Percentiles rank a stretch among this genome's conserved stretches.
Evolutionary conservation across 2,888 invertebrate species (phyloP).

Genomic region (Epinotia bilunana): DNA sequence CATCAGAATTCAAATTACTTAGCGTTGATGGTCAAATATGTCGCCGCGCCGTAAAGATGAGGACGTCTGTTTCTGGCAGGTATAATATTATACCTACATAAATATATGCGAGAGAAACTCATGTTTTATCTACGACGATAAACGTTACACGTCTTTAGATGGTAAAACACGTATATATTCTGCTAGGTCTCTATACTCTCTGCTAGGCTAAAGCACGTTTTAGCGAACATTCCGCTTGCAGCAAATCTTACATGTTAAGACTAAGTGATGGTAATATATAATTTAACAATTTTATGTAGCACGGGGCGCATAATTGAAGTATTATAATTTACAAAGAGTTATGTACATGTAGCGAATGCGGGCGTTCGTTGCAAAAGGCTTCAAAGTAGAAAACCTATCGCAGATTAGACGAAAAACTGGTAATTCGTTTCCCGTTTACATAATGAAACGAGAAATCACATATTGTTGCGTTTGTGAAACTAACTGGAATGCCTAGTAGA

Average conservation of each 20-base stretch:
- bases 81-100: no score
- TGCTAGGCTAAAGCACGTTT: no score
- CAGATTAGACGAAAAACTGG: conserved; percentile 17
- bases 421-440: conserved; percentile 40
- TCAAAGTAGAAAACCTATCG: conserved; percentile 21
- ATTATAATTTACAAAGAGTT: not conserved
- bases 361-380: not conserved
- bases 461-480: conserved; percentile 50
- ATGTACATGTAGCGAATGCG: not conserved
- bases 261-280: not conserved
- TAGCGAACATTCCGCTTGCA: not conserved
- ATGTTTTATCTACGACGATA: no score
- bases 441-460: conserved; percentile 45
- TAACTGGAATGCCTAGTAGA: conserved; percentile 53
- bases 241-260: not conserved
- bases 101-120: no score
- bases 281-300: not conserved
- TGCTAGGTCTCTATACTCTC: no score
- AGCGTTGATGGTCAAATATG: no score
- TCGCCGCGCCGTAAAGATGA: no score
- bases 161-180: no score
- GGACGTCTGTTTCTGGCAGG: no score
- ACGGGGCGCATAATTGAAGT: not conserved
- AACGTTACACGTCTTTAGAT: no score
- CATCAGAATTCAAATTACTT: no score